Base-by-base conservation (phyloP, 30 jellyfish, hydroid and myxozoan species). In the Morbakka virulenta region DNA sequence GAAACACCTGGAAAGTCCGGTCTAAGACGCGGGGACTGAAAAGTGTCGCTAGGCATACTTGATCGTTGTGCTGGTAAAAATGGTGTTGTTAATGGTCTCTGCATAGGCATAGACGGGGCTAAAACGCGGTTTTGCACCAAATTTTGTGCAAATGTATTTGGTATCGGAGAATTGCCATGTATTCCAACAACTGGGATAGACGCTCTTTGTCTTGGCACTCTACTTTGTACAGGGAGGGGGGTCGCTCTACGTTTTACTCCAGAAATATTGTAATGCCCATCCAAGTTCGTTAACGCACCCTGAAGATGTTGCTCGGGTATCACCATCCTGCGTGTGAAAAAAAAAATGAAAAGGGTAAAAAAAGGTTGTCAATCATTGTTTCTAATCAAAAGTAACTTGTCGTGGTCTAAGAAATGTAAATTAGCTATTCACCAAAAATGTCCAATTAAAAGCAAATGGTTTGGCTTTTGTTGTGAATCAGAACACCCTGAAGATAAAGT, bases 161-260 rank as follows among this genome's bases (percentile, higher is more conserved):
- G 57, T 9, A 9, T 9, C 17, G 57, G 57, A 9, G 57, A 9
- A 41, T 41, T 41, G 17, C 57, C 57, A 41, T 41, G 57, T 9
- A 41, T 41, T 6, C 57, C 57, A 41, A 41, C 57, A 17, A 41
- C 57, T 0, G 94, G 94, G 20, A 27, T 72, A 9, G 80, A 78
- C 13, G 53, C 48, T 0, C 50, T 52, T 3, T 72, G 31, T 32
- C 71, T 70, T 50, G 87, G 52, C 48, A 69, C 66, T 72, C 57
- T 72, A 74, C 74, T 89, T 31, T 64, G 84, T 14, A 89, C 77
- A 34, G 68, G 52, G 29, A 79, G 41, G 4, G 97, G 95, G 51
- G n/a, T 69, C 3, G 89, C 80, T 41, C 95, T 69, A 26, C 89
- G 47, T 33, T 71, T 94, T 6, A 89, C 79, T 26, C 97, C 97